Percentiles rank a stretch among this genome's conserved stretches.
phyloP scores from a whole-genome alignment of 2,797 vertebrate species.

The Gymnoscopelus braueri region DNA sequence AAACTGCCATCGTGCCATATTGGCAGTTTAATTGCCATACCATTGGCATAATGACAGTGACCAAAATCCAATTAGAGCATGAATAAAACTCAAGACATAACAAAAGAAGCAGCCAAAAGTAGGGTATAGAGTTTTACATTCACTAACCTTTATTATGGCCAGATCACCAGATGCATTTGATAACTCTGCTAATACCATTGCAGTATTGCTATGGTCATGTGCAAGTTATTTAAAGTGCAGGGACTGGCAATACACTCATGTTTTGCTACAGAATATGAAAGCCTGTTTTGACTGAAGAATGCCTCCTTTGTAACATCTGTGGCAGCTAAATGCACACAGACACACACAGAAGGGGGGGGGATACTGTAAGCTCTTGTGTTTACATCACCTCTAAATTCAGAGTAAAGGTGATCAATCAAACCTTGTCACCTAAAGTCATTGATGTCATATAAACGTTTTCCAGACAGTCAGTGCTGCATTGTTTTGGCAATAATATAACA shows the following conservation, averaged over 20 bases:
- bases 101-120: not conserved
- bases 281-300: constrained; percentile 16
- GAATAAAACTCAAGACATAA: constrained; percentile 10
- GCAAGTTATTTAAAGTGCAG: constrained; percentile 22
- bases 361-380: not conserved
- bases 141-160: constrained; percentile 1
- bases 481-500: not conserved
- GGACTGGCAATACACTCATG: not conserved
- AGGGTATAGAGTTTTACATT: constrained; percentile 4
- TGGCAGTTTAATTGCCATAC: no score
- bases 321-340: constrained; percentile 4
- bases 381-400: not conserved
- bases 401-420: constrained; percentile 16
- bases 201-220: constrained; percentile 7
- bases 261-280: constrained; percentile 6
- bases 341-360: not conserved
- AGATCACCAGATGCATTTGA: constrained; percentile 22
- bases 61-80: not conserved
- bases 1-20: no score
- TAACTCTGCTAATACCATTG: not conserved
- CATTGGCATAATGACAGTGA: no score
- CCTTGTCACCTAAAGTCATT: constrained; percentile 11
- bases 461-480: not conserved
- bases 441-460: not conserved
- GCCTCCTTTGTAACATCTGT: constrained; percentile 14